Percentiles rank a stretch among this genome's conserved stretches.
phyloP scores from a whole-genome alignment of 2,113 vertebrate species.

The Chloroceryle aenea region DNA sequence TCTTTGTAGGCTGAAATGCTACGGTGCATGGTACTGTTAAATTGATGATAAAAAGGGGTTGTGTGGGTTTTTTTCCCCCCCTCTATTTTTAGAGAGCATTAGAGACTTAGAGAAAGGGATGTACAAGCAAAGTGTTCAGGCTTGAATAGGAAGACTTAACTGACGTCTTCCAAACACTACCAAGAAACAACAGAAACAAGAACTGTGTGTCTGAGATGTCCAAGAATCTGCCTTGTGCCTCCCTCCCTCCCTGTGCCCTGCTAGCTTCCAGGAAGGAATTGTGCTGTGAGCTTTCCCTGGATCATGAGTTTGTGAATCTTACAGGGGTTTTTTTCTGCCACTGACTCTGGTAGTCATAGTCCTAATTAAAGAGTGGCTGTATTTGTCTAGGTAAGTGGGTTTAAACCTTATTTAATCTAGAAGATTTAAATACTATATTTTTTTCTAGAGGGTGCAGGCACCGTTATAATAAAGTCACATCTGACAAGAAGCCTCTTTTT shows the following conservation, averaged over 20 bases:
- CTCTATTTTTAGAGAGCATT: not conserved
- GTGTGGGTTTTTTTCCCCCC: accelerated
- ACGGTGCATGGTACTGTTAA: not conserved
- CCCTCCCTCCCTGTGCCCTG: not conserved
- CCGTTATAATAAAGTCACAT: not conserved
- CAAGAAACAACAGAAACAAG: not conserved
- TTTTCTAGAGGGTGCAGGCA: not conserved
- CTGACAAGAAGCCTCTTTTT: not conserved
- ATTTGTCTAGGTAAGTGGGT: not conserved
- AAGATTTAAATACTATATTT: not conserved
- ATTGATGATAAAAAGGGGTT: not conserved
- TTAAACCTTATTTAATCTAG: not conserved
- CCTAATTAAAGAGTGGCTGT: not conserved
- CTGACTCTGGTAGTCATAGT: not conserved
- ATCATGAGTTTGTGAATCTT: not conserved
- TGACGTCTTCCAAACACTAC: not conserved
- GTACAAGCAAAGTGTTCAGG: not conserved
- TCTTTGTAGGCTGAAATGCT: not conserved
- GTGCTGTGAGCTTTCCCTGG: not conserved
- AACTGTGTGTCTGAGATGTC: not conserved
- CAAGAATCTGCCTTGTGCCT: not conserved
- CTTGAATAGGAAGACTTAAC: not conserved
- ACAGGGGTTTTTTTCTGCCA: not conserved
- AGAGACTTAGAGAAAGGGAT: not conserved
- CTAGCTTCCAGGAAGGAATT: not conserved